Evolutionary conservation across 1,140 invertebrate species (phyloP).

Genomic region (Brachionus plicatilis): DNA sequence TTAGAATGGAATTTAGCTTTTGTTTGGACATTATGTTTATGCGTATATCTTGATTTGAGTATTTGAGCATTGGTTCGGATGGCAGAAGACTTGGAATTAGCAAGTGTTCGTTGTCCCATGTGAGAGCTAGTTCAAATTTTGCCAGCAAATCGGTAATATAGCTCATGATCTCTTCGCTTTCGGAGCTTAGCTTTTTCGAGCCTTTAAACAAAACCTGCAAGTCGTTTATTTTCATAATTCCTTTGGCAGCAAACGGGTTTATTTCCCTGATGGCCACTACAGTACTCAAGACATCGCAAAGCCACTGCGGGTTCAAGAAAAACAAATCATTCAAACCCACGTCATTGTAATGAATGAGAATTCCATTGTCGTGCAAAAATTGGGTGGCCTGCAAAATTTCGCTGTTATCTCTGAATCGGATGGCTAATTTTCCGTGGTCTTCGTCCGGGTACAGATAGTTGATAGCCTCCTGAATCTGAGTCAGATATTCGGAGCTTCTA

Average conservation of each 20-base stretch:
- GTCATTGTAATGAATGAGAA: slow-evolving; percentile 95
- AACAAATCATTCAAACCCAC: slow-evolving; percentile 86
- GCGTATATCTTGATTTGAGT: slow-evolving; percentile 19
- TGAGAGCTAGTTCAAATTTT: slow-evolving; percentile 94
- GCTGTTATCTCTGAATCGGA: slow-evolving; percentile 72
- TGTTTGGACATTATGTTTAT: slow-evolving; percentile 13
- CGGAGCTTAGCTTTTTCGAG: slow-evolving; percentile 43
- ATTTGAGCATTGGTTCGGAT: slow-evolving; percentile 62
- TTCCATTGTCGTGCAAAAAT: slow-evolving; percentile 95
- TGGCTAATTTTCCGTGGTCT: slow-evolving; percentile 22
- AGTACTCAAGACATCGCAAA: slow-evolving; percentile 92
- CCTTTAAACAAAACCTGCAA: slow-evolving; percentile 85
- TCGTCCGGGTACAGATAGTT: slow-evolving; percentile 47
- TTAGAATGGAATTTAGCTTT: slow-evolving; percentile 12
- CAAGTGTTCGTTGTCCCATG: slow-evolving; percentile 85
- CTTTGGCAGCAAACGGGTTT: slow-evolving; percentile 84
- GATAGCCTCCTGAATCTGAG: not conserved
- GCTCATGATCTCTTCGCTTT: slow-evolving; percentile 47
- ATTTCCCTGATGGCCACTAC: slow-evolving; percentile 91
- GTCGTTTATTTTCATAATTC: slow-evolving; percentile 86
- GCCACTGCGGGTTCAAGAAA: slow-evolving; percentile 94
- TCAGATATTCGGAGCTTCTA: not conserved
- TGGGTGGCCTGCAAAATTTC: slow-evolving; percentile 89
- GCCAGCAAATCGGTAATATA: slow-evolving; percentile 56
- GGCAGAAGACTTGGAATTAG: slow-evolving; percentile 87